Evolutionary conservation across 2,888 invertebrate species (phyloP).

Genomic region (Mimachlamys varia): DNA sequence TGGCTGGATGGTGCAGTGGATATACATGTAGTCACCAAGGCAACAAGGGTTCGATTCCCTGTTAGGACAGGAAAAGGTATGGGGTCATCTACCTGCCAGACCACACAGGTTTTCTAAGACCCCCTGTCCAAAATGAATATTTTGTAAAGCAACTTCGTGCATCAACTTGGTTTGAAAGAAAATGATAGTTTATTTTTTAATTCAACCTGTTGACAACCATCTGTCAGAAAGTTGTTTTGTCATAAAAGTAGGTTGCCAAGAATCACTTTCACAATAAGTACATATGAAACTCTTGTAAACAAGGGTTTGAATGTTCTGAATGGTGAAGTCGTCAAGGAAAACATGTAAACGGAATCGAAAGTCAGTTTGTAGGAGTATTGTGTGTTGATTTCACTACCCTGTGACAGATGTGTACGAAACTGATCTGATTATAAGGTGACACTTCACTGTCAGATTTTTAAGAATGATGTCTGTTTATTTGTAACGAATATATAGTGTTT

Average conservation of each 20-base stretch:
- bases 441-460: not conserved
- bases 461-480: not conserved
- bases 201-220: not conserved
- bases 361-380: not conserved
- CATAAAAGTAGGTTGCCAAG: not conserved
- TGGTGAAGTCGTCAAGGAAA: not conserved
- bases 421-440: not conserved
- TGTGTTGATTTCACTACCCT: not conserved
- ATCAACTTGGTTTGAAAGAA: too few relatives aligned
- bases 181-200: too few relatives aligned
- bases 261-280: not conserved
- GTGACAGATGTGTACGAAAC: slow-evolving; percentile 1
- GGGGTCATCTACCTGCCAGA: too few relatives aligned
- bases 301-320: not conserved
- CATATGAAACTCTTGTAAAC: not conserved
- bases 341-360: not conserved
- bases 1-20: too few relatives aligned
- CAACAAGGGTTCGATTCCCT: too few relatives aligned
- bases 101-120: too few relatives aligned
- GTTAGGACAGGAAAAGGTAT: too few relatives aligned
- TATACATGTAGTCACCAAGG: too few relatives aligned
- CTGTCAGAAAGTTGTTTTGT: not conserved
- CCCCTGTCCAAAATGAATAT: too few relatives aligned
- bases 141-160: too few relatives aligned
- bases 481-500: not conserved